Conservation (phyloP, 2,797 vertebrate species). For the Coluber constrictor region DNA sequence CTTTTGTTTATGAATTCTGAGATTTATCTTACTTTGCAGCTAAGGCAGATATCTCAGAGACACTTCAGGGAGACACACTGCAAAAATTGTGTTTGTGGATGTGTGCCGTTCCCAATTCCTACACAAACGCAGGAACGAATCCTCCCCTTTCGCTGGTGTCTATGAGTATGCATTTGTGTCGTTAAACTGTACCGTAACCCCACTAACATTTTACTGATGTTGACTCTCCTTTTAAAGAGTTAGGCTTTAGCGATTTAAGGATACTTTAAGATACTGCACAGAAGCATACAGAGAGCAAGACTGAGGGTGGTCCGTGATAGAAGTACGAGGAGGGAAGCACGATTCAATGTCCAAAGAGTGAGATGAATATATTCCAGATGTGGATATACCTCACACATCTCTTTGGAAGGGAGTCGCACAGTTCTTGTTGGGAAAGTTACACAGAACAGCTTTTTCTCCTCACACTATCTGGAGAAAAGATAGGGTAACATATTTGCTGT, state of each 20-base stretch:
- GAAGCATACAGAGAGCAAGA: neutral
- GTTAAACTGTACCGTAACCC: neutral
- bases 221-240: neutral
- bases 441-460: neutral
- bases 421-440: neutral
- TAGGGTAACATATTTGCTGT: neutral
- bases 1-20: conserved; percentile 1
- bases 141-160: neutral
- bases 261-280: neutral
- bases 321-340: neutral
- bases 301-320: neutral
- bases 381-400: neutral
- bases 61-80: neutral
- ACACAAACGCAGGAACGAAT: neutral
- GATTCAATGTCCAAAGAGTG: neutral
- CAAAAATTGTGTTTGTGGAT: neutral
- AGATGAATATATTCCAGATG: neutral
- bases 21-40: conserved; percentile 17
- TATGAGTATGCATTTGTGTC: no score
- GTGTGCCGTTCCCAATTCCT: neutral
- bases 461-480: neutral
- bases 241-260: neutral
- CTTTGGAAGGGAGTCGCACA: neutral
- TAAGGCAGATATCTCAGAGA: conserved; percentile 9
- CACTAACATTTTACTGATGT: neutral